A percentile compares a stretch with the other conserved stretches of the same genome.
phyloP scores from a whole-genome alignment of 1,140 invertebrate species.

The Parapsyche elsis region DNA sequence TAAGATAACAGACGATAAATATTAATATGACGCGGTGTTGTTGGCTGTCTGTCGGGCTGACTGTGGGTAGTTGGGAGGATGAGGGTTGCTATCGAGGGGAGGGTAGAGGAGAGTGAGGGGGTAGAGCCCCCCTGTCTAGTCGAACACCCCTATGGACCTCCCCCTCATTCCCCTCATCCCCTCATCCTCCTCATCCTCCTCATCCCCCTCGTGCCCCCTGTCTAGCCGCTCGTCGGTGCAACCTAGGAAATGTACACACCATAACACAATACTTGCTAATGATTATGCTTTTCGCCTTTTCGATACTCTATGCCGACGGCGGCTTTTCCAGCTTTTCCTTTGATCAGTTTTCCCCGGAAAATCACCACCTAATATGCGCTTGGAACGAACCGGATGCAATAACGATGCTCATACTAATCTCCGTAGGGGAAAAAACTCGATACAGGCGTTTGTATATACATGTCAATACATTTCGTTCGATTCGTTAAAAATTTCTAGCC shows the following conservation, averaged over 20 bases:
- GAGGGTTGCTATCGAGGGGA: neutral
- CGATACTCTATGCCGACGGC: neutral
- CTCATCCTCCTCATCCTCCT: neutral
- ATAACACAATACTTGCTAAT: conserved; percentile 28
- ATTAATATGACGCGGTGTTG: conserved; percentile 28
- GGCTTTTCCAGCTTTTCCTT: neutral
- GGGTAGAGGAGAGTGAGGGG: no score
- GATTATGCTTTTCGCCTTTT: conserved; percentile 1
- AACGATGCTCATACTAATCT: no score
- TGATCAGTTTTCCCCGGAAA: neutral
- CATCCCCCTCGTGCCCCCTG: neutral
- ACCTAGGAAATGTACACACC: conserved; percentile 23
- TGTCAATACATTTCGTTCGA: no score
- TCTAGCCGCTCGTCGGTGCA: conserved; percentile 25
- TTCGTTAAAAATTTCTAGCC: no score
- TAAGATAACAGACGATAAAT: conserved; percentile 29
- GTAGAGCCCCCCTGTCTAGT: neutral
- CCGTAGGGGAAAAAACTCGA: no score
- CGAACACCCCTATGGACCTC: neutral
- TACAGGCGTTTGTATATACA: no score
- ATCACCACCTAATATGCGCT: neutral
- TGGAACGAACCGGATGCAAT: no score
- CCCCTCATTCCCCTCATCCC: neutral
- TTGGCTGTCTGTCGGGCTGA: neutral
- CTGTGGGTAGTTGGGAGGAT: neutral